phyloP scores from a whole-genome alignment of 2,888 invertebrate species.

The Coelinius sp. region DNA sequence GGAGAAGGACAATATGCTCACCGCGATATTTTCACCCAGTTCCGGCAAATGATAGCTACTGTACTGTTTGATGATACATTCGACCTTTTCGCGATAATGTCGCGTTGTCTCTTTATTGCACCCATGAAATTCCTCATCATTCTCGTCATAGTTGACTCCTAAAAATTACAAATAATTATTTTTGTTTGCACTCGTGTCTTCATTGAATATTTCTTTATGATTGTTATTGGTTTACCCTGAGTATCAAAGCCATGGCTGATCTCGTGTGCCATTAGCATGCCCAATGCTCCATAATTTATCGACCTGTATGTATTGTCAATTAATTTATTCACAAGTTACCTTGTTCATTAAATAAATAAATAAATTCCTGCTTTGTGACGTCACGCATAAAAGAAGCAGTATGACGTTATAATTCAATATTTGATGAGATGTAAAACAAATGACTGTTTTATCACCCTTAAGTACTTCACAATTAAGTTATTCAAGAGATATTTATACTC shows the following conservation, averaged over 20 bases:
- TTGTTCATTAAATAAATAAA: not conserved
- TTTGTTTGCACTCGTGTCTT: not conserved
- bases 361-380: too few relatives aligned
- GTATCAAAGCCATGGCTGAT: slow-evolving; percentile 87
- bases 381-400: too few relatives aligned
- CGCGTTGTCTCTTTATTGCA: slow-evolving; percentile 80
- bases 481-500: slow-evolving; percentile 66
- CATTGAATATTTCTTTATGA: not conserved
- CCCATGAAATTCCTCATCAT: slow-evolving; percentile 85
- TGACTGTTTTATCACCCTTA: too few relatives aligned
- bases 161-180: slow-evolving; percentile 37
- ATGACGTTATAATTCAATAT: too few relatives aligned
- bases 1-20: slow-evolving; percentile 59
- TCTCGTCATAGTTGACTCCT: slow-evolving; percentile 88
- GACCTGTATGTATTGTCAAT: slow-evolving; percentile 72
- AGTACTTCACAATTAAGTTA: too few relatives aligned
- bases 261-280: slow-evolving; percentile 89
- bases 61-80: slow-evolving; percentile 83
- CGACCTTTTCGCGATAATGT: slow-evolving; percentile 79
- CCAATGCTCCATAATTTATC: slow-evolving; percentile 84
- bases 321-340: too few relatives aligned
- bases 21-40: slow-evolving; percentile 75
- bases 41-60: slow-evolving; percentile 78
- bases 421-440: too few relatives aligned
- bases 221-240: slow-evolving; percentile 78